Evolutionary conservation across 1,140 invertebrate species (phyloP).

Genomic region (Ostrea denselamellosa): DNA sequence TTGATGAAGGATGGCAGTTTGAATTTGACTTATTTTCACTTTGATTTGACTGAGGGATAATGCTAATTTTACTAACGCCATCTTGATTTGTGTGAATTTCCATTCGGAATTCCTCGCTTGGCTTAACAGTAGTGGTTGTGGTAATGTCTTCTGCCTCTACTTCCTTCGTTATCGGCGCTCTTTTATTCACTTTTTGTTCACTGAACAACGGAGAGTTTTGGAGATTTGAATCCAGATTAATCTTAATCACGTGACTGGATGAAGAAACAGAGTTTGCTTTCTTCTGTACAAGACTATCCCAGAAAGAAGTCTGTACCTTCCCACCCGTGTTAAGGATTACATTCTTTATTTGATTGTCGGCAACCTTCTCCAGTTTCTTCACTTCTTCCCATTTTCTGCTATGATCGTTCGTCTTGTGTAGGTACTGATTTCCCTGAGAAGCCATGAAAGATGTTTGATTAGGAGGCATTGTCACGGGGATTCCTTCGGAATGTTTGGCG

Average conservation of each 20-base stretch:
- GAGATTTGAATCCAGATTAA: not conserved
- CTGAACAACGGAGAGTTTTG: not conserved
- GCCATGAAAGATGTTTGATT: not conserved
- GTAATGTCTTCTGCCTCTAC: not conserved
- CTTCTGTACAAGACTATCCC: not conserved
- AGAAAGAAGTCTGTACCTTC: not conserved
- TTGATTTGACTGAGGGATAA: not conserved
- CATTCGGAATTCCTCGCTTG: constrained; percentile 27
- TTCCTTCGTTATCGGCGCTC: not conserved
- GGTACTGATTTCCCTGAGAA: not conserved
- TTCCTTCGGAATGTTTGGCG: not conserved
- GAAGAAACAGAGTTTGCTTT: not conserved
- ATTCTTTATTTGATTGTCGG: constrained; percentile 11
- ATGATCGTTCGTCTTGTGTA: not conserved
- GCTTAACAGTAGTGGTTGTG: not conserved
- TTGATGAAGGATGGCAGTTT: constrained; percentile 1
- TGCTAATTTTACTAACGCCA: constrained; percentile 14
- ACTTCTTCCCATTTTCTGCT: not conserved
- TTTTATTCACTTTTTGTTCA: not conserved
- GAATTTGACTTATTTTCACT: not conserved
- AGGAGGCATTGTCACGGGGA: not conserved
- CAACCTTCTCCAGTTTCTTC: not conserved
- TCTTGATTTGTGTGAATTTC: constrained; percentile 19
- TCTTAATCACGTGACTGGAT: not conserved
- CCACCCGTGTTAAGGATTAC: not conserved